phyloP scores from a whole-genome alignment of 1,140 invertebrate genomes.

The Caligus rogercresseyi region DNA sequence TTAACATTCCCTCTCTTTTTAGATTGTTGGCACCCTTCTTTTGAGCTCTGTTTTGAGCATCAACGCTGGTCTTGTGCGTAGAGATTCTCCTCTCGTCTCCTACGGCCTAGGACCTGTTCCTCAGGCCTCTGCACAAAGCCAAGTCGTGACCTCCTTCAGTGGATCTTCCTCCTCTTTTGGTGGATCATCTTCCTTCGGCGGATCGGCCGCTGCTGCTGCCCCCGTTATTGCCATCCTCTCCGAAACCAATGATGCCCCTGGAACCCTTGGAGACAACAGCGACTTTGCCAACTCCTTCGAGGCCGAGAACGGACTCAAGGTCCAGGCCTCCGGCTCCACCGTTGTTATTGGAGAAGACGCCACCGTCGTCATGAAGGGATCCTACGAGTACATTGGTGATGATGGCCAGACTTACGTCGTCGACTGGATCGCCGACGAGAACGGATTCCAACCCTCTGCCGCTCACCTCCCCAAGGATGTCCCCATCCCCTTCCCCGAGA shows the following conservation, averaged over 20 bases:
- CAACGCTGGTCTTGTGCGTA: background rate
- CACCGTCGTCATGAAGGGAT: slow-evolving; percentile 12
- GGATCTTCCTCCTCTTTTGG: background rate
- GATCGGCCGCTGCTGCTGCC: background rate
- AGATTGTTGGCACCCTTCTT: background rate
- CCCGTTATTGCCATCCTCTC: background rate
- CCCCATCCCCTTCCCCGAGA: slow-evolving; percentile 1
- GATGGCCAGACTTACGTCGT: slow-evolving; percentile 22
- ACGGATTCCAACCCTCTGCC: slow-evolving; percentile 41
- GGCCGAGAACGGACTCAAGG: slow-evolving; percentile 9
- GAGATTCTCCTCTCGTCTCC: slow-evolving; percentile 2
- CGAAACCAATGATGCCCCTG: background rate
- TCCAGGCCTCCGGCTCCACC: background rate
- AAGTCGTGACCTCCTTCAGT: background rate
- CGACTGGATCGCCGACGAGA: slow-evolving; percentile 41
- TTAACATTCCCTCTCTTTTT: background rate
- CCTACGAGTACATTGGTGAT: slow-evolving; percentile 21
- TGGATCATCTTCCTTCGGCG: background rate
- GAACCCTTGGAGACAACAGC: background rate
- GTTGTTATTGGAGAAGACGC: background rate
- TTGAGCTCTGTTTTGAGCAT: background rate
- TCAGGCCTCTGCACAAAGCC: background rate
- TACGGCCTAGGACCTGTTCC: background rate
- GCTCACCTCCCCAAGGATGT: slow-evolving; percentile 28
- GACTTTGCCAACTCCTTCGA: background rate